Conservation (phyloP, 2,888 invertebrate genomes). For the Halictus ligatus region DNA sequence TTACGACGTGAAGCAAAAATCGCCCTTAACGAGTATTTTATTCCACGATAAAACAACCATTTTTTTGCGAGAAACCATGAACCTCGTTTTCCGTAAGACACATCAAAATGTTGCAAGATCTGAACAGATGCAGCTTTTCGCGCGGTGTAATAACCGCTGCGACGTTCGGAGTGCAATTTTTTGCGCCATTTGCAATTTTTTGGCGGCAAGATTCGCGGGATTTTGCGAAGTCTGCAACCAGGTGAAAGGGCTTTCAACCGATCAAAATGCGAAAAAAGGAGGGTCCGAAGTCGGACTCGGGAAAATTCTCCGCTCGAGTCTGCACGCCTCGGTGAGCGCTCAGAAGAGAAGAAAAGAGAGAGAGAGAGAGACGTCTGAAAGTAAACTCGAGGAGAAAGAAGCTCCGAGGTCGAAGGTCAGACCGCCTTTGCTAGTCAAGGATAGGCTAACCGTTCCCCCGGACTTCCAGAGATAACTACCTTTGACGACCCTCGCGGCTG, state of each 20-base stretch:
- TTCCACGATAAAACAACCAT: background rate
- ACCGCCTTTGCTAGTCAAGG: background rate
- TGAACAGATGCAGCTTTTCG: background rate
- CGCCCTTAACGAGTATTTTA: background rate
- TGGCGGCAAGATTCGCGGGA: background rate
- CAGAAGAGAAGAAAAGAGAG: background rate
- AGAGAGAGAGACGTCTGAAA: background rate
- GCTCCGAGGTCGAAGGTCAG: background rate
- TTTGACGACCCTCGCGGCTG: background rate
- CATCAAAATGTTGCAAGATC: background rate
- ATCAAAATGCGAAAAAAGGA: background rate
- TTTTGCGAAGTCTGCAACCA: background rate
- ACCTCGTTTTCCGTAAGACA: no score
- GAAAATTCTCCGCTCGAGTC: background rate
- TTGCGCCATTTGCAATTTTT: background rate
- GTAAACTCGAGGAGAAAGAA: conserved; percentile 4
- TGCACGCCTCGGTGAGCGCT: background rate
- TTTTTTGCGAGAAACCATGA: background rate
- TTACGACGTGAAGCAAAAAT: background rate
- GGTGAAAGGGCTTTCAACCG: background rate
- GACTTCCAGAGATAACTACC: background rate
- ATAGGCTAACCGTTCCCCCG: background rate
- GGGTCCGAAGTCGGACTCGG: background rate
- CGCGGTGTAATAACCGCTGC: background rate
- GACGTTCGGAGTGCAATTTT: background rate